These are phyloP conservation scores for Gallinago nigripennis DNA, from an alignment of 2,797 vertebrate species.

Conservation along the genomic window DNA sequence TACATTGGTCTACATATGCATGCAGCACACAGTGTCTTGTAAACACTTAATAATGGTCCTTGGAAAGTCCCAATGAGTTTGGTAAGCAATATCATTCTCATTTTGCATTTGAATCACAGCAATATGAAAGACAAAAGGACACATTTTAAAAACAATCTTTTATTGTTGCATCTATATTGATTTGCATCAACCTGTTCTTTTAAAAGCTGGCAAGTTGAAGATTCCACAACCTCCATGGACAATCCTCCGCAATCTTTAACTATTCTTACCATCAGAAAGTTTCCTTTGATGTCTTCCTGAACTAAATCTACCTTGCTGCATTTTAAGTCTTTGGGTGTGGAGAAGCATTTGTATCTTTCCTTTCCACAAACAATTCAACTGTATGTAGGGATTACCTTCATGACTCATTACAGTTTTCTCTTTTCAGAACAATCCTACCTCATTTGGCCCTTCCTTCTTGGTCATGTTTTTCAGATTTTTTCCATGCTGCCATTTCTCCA, in stretches of 20 bases:
- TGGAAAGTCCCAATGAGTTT: background rate
- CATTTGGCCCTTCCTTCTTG: background rate
- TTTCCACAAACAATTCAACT: background rate
- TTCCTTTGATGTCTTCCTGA: background rate
- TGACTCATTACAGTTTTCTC: background rate
- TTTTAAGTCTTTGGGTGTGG: background rate
- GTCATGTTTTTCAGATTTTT: background rate
- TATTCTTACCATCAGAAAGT: background rate
- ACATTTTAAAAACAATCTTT: background rate
- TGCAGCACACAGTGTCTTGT: background rate
- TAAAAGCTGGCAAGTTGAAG: background rate
- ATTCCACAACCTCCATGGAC: background rate
- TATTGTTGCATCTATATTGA: background rate
- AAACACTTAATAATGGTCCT: background rate
- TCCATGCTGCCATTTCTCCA: background rate
- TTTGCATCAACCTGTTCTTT: constrained; percentile 6
- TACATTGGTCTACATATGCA: background rate
- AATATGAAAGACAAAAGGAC: background rate
- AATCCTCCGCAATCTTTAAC: background rate
- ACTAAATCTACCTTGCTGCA: background rate
- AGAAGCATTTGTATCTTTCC: background rate
- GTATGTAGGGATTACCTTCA: background rate
- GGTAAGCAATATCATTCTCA: background rate
- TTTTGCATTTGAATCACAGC: constrained; percentile 18
- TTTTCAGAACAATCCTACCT: background rate